A percentile compares a stretch with the other conserved stretches of the same genome.
Conservation (phyloP, 2,888 invertebrate genomes). For the Junonia oenone region DNA sequence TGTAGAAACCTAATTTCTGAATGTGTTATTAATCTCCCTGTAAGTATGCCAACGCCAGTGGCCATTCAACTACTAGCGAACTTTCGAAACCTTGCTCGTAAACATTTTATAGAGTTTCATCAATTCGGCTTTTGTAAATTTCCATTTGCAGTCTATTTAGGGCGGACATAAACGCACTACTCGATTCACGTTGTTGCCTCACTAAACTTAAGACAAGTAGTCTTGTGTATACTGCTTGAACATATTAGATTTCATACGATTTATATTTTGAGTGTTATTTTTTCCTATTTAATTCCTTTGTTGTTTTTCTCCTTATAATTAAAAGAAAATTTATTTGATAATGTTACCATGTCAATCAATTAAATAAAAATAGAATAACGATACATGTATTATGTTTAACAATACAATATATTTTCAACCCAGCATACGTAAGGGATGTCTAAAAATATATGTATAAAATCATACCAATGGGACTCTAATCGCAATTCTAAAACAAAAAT, state of each 20-base stretch:
- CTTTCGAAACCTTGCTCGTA: constrained; percentile 51
- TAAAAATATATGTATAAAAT: no score
- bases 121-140: constrained; percentile 44
- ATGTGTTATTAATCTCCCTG: constrained; percentile 11
- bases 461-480: no score
- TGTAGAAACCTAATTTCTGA: constrained; percentile 8
- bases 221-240: background rate
- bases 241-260: background rate
- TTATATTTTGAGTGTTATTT: background rate
- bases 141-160: constrained; percentile 45
- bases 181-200: constrained; percentile 15
- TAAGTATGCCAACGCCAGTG: constrained; percentile 13
- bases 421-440: no score
- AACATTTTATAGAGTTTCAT: constrained; percentile 53
- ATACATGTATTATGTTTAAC: no score
- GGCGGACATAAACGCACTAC: constrained; percentile 35
- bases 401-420: no score
- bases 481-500: no score
- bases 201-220: background rate
- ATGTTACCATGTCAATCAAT: no score
- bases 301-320: background rate
- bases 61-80: constrained; percentile 27
- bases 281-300: background rate
- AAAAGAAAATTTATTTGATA: no score
- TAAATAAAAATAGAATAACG: no score